phyloP scores from a whole-genome alignment of 2,797 vertebrate genomes.

The Cynopterus sphinx region DNA sequence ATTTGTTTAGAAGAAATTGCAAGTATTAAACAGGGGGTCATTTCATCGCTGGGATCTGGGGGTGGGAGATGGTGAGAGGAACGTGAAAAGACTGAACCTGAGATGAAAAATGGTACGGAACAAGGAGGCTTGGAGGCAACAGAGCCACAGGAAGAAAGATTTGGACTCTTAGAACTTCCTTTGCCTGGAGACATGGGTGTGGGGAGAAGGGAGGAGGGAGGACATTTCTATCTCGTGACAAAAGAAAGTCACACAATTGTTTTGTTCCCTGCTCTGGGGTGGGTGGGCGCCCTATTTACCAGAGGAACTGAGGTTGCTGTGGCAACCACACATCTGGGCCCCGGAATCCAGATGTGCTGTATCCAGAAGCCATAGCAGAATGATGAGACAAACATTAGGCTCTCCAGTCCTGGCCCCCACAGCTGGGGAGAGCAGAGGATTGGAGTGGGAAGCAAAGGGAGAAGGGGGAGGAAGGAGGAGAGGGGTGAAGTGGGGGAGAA shows the following conservation, averaged over 20 bases:
- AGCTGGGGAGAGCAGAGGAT: constrained; percentile 58
- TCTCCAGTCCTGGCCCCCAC: constrained; percentile 70
- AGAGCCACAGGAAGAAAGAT: neutral
- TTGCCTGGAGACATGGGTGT: constrained; percentile 69
- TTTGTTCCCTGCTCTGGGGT: constrained; percentile 70
- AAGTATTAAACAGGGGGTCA: neutral
- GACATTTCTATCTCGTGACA: constrained; percentile 78
- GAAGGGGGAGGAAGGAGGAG: neutral
- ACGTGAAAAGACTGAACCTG: neutral
- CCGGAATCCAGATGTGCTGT: constrained; percentile 81
- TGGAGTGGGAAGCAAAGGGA: neutral
- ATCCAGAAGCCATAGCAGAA: constrained; percentile 82
- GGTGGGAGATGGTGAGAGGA: neutral
- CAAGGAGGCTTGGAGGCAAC: neutral
- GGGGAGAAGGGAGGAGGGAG: constrained; percentile 68
- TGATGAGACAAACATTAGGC: constrained; percentile 80
- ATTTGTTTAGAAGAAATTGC: neutral
- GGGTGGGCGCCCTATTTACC: constrained; percentile 82
- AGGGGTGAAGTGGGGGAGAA: neutral
- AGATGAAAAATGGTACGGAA: neutral
- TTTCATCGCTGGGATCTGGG: neutral
- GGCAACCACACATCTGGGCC: constrained; percentile 83
- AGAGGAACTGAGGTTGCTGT: constrained; percentile 75
- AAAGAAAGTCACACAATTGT: constrained; percentile 79
- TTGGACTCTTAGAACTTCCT: constrained; percentile 27